Evolutionary conservation across 1,140 invertebrate species (phyloP).

Genomic region (Liolophura sinensis): DNA sequence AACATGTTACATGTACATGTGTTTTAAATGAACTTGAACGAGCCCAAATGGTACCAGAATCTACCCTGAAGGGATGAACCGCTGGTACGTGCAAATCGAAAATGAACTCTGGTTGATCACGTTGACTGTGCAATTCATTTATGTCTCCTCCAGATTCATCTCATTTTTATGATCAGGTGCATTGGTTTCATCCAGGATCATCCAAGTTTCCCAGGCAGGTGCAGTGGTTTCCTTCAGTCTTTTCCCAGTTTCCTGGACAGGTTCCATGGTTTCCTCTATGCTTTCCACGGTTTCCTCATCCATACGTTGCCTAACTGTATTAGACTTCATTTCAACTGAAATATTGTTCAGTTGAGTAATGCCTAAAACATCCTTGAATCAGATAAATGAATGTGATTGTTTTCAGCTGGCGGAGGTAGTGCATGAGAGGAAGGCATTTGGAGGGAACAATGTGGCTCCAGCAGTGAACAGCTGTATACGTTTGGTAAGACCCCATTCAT

Average conservation of each 20-base stretch:
- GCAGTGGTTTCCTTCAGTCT: background rate
- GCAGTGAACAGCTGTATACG: conserved; percentile 94
- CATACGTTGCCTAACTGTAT: background rate
- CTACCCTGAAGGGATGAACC: too few species aligned
- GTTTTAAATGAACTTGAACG: too few species aligned
- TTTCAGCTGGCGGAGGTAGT: conserved; percentile 88
- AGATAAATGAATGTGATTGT: background rate
- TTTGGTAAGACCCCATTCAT: conserved; percentile 45
- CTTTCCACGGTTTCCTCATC: background rate
- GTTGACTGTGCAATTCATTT: too few species aligned
- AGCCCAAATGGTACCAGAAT: too few species aligned
- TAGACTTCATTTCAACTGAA: background rate
- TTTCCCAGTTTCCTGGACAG: background rate
- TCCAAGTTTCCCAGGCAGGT: too few species aligned
- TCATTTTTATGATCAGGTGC: too few species aligned
- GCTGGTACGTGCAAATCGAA: too few species aligned
- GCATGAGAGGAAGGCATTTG: conserved; percentile 97
- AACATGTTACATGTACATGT: too few species aligned
- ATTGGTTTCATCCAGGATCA: too few species aligned
- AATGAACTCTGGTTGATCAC: too few species aligned
- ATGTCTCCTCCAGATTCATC: too few species aligned
- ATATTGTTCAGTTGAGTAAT: background rate
- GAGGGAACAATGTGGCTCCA: conserved; percentile 97
- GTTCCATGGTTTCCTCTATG: background rate
- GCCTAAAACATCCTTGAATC: background rate